Percentiles rank a stretch among this genome's conserved stretches.
Conservation (phyloP, 2,888 invertebrate species). For the Chloroclystis v-ata region DNA sequence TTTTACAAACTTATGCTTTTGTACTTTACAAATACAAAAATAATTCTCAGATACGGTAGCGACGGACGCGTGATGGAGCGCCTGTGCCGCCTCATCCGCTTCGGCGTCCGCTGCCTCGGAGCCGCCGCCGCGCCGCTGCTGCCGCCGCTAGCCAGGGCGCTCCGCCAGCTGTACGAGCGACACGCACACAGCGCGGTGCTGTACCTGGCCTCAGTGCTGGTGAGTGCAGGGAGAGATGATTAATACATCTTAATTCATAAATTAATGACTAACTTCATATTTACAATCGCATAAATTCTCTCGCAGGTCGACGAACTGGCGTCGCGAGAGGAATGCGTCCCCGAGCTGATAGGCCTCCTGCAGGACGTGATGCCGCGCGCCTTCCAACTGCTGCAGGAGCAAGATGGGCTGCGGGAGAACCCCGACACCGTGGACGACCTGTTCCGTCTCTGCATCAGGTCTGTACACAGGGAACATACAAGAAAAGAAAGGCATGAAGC, state of each 20-base stretch:
- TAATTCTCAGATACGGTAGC: conserved; percentile 53
- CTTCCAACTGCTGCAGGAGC: conserved; percentile 87
- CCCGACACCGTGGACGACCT: conserved; percentile 99
- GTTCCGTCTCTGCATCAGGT: conserved; percentile 88
- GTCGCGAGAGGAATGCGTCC: conserved; percentile 79
- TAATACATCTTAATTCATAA: too few species aligned
- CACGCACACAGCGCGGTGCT: conserved; percentile 86
- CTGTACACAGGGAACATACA: background rate
- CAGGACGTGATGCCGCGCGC: conserved; percentile 89
- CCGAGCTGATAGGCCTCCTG: conserved; percentile 89
- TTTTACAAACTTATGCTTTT: too few species aligned
- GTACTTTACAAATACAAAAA: too few species aligned
- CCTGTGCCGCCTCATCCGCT: conserved; percentile 92
- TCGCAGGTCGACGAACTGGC: conserved; percentile 86
- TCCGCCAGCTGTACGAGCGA: conserved; percentile 84
- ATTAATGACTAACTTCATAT: too few species aligned
- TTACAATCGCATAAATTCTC: too few species aligned
- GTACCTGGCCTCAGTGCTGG: conserved; percentile 92
- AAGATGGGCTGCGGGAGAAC: conserved; percentile 90
- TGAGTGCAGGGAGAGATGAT: conserved; percentile 3
- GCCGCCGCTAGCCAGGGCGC: conserved; percentile 81
- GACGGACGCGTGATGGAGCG: conserved; percentile 94
- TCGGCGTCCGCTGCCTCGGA: conserved; percentile 85
- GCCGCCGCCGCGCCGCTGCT: conserved; percentile 86
- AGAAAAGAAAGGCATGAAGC: too few species aligned